Base-by-base conservation (phyloP, 2,888 invertebrate species). In the Acrocyrtus sp. region DNA sequence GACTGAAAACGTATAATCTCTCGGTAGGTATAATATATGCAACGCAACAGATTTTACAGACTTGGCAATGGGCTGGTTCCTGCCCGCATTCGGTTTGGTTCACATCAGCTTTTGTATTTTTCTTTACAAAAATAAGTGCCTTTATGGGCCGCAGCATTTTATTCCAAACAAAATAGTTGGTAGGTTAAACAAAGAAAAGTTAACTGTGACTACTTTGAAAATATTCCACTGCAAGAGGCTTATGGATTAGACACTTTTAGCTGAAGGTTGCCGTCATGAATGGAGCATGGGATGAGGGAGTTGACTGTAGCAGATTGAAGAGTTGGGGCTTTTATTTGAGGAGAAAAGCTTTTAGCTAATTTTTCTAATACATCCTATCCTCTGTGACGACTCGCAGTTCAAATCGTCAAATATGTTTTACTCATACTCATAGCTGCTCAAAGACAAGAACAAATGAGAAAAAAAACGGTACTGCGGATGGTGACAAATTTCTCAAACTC, bases 131-230 rank as follows among this genome's bases (percentile, higher is more conserved):
- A 6, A 50, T 50, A 24, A n/a, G 26, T 60, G 21, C 51, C 57
- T 53, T 47, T 39, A 34, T 57, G 48, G 27, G 56, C 45, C 57
- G 58, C 63, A 63, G 43, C 50, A 24, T 39, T 10, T 8, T 10
- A 10, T 39, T 10, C 39, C 12, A 12, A 39, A 45, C 27, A 41
- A 39, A 39, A 8, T 39, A 39, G 15, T 39, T 39, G 75, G 75
- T 75, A 75, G 75, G 75, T 75, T 75, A 75, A 75, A 75, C 75
- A 75, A 74, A 75, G 75, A 75, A 63, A 58, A 47, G 60, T 29
- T 12, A 19, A 21, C n/a, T n/a, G n/a, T n/a, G n/a, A n/a, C n/a
- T n/a, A n/a, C n/a, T n/a, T n/a, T n/a, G n/a, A n/a, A n/a, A n/a
- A n/a, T n/a, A 19, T n/a, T 47, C 21, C 47, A 10, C 21, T 19